A percentile compares a stretch with the other conserved stretches of the same genome.
Conservation (phyloP, 2,113 vertebrate species). For the Microcebus jonahi region DNA sequence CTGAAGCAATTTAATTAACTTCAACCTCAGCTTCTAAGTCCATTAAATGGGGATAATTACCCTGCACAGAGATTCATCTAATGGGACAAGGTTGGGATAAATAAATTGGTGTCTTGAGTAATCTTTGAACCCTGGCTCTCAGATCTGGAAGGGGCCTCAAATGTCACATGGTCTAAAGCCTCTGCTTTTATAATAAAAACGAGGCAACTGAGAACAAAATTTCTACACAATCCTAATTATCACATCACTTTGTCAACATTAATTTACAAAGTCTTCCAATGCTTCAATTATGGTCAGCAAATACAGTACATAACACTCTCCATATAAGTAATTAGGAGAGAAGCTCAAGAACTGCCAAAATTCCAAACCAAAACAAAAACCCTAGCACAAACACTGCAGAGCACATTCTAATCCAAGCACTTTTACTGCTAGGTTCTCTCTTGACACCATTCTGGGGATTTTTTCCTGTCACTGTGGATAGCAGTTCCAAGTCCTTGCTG, state of each 20-base stretch:
- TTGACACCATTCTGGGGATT: neutral
- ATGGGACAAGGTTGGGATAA: neutral
- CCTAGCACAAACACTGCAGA: neutral
- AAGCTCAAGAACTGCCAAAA: neutral
- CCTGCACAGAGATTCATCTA: neutral
- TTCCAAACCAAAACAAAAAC: neutral
- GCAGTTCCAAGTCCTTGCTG: too few relatives aligned
- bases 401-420: neutral
- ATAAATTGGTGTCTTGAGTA: neutral
- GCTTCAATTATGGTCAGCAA: neutral
- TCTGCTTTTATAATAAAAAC: neutral
- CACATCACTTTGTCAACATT: neutral
- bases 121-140: slow-evolving; percentile 5
- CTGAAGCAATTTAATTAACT: slow-evolving; percentile 47
- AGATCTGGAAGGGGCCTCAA: neutral
- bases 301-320: neutral
- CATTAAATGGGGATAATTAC: neutral
- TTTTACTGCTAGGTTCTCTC: neutral
- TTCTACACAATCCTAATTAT: neutral
- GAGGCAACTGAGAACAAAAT: neutral
- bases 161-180: neutral
- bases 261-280: slow-evolving; percentile 37
- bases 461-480: neutral
- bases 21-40: neutral
- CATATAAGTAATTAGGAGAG: neutral